Evolutionary conservation across 1,140 invertebrate species (phyloP), one percentile per base, ranked within the genome.

Genomic region (Laodelphax striatellus): DNA sequence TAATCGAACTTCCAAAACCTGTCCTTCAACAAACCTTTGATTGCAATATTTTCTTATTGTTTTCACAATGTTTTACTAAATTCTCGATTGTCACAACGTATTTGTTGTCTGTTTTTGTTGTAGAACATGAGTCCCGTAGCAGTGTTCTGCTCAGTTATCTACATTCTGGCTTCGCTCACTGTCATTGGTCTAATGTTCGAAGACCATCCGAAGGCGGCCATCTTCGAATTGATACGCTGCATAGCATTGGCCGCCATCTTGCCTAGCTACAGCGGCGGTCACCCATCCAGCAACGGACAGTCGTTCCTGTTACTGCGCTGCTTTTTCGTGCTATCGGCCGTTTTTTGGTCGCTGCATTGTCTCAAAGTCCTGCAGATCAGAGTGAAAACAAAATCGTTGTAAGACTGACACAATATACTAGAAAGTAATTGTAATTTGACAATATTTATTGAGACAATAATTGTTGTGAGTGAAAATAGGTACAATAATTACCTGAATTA

Each of bases 181-280:
- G 75, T 80, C 3, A 85, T 89, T 43, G 85, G 87, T 17, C 76
- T 87, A 74, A 64, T 87, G 11, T 83, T 87, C 63, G 85, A 87
- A 52, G 76, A 78, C 54, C 74, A 74, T 14, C 71, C 75, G 13
- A 73, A 78, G 52, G 77, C 77, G 2, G 70, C 74, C 0, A 53
- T 79, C 2, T 64, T 81, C 10, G 83, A 85, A 69, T 70, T 82
- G 0, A 34, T 76, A 0, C 73, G 83, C 0, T 85, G 82, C 63
- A 70, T 76, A 8, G 66, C 73, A 0, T 68, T 81, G 5, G 71
- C 75, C 21, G 21, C 57, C 2, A 38, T 38, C 34, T 31, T 60
- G 22, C 24, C 63, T 0, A 62, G 61, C 6, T 46, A 34, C 10
- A 34, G 56, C 16, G 31, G 46, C 17, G 9, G 13, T 28, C 16